Conservation (phyloP, 2,797 vertebrate genomes). For the Rhinichthys osculus region DNA sequence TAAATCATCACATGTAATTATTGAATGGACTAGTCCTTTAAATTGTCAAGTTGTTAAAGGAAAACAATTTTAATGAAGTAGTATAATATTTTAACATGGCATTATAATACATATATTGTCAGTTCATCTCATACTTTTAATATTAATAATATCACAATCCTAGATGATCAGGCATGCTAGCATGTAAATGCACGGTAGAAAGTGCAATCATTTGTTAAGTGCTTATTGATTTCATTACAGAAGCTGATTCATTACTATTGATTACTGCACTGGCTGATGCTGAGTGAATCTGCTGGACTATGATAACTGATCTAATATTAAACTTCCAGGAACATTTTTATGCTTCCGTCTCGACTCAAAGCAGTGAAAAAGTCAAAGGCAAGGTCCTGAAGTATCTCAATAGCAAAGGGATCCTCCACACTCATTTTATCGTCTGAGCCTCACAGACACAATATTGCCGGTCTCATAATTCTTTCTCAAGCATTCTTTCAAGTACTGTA, state of each 20-base stretch:
- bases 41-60: background rate
- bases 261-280: conserved; percentile 29
- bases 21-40: background rate
- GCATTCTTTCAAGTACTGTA: conserved; percentile 20
- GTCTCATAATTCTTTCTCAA: background rate
- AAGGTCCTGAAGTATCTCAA: conserved; percentile 1
- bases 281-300: background rate
- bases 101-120: background rate
- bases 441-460: background rate
- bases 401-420: background rate
- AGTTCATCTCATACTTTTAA: conserved; percentile 4
- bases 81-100: background rate
- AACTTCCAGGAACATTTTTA: conserved; percentile 40
- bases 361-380: conserved; percentile 8
- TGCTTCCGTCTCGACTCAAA: conserved; percentile 23
- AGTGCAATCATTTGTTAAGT: conserved; percentile 32
- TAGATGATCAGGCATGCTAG: background rate
- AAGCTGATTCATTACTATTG: conserved; percentile 48
- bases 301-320: conserved; percentile 27
- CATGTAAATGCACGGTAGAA: background rate
- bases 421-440: conserved; percentile 16
- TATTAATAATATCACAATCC: conserved; percentile 25
- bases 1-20: background rate
- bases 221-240: conserved; percentile 47
- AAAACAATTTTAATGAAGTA: background rate